Evolutionary conservation across 1,140 invertebrate genomes (phyloP), one percentile per base, ranked within the genome.

Genomic region (Anthonomus grandis): DNA sequence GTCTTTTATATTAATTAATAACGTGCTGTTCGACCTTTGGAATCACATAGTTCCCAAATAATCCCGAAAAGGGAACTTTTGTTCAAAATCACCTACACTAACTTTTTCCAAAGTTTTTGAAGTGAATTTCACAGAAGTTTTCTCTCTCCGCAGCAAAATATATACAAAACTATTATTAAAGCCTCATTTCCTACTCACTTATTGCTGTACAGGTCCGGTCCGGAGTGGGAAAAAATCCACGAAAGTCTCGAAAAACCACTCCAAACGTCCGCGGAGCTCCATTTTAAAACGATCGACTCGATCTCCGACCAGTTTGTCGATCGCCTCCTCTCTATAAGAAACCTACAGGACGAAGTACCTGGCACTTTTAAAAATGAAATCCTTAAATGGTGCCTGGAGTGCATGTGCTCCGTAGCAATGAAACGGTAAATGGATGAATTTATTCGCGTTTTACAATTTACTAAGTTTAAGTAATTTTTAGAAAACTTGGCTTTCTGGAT

Each of bases 341-440:
- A 84, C 60, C 74, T 78, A 54, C 83, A 85, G 62, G 80, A 84
- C 36, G 82, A 86, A 66, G 71, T 85, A 3, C 72, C 79, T 0
- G 70, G 65, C 4, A 76, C 77, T 59, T 79, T 85, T 56, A 71
- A 77, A 36, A 75, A 79, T n/a, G 82, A 84, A 61, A 62, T 86
- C 2, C 78, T 81, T 47, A 83, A 84, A 39, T 84, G 85, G 82
- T 74, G 80, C 19, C 76, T 87, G 60, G 86, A 88, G 71, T 82
- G 82, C 69, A 78, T 86, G 69, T 81, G 76, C 70, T 62, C 64
- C 2, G 61, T 69, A 4, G 61, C 63, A 10, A 57, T 70, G n/a
- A 70, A 68, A 39, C 65, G 55, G 55, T 57, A 37, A 25, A 12
- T n/a, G n/a, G n/a, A n/a, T n/a, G 13, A 18, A 42, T 12, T 22